phyloP scores from a whole-genome alignment of 2,888 invertebrate genomes.

The Leucozona laternaria region DNA sequence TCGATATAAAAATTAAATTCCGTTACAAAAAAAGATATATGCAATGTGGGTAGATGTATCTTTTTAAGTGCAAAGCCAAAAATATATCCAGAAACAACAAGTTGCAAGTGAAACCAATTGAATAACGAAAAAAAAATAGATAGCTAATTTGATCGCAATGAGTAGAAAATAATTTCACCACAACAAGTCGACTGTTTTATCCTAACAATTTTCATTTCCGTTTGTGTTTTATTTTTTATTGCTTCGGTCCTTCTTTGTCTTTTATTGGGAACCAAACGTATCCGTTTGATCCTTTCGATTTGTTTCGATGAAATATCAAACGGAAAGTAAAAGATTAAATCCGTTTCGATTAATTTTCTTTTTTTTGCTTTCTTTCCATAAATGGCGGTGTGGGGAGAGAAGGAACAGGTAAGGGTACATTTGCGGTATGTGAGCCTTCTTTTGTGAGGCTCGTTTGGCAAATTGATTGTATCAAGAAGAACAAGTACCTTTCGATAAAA shows the following conservation, averaged over 20 bases:
- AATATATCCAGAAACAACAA: conserved; percentile 34
- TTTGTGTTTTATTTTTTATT: neutral
- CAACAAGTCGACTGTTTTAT: conserved; percentile 46
- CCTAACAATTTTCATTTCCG: conserved; percentile 51
- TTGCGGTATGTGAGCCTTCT: neutral
- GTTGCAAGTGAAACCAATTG: conserved; percentile 32
- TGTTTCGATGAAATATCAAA: conserved; percentile 51
- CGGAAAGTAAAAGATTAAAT: conserved; percentile 54
- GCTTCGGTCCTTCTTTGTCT: conserved; percentile 12
- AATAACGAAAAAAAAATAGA: conserved; percentile 11
- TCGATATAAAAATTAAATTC: neutral
- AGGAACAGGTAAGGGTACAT: conserved; percentile 4
- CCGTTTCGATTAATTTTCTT: conserved; percentile 22
- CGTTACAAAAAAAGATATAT: neutral
- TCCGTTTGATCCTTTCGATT: conserved; percentile 48
- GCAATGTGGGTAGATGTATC: neutral
- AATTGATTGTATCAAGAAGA: neutral
- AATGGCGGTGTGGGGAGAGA: neutral
- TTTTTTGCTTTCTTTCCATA: conserved; percentile 13
- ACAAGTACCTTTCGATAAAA: conserved; percentile 1
- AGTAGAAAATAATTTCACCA: conserved; percentile 58
- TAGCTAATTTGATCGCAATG: conserved; percentile 25
- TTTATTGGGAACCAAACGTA: conserved; percentile 9
- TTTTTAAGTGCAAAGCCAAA: neutral
- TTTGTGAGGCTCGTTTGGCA: conserved; percentile 1